Evolutionary conservation across 1,140 invertebrate species (phyloP), one percentile per base, ranked within the genome.

Genomic region (Nymphalis io): DNA sequence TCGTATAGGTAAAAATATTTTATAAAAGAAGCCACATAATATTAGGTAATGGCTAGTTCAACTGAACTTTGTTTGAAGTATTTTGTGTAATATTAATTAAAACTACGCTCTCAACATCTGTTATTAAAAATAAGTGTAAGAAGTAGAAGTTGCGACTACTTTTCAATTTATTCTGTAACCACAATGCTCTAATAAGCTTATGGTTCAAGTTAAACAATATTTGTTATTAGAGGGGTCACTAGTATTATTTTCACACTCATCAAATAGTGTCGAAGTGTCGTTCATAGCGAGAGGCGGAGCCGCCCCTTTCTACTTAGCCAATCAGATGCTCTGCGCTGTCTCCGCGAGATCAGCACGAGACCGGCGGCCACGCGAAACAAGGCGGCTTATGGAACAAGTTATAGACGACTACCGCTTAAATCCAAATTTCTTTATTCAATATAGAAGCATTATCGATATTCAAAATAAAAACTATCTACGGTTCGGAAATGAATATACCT

Each of bases 221-320:
- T 51, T 1, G 44, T 46, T 18, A 16, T 15, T n/a, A 21, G 23
- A 55, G 12, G 18, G 16, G 39, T 64, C 53, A 44, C 57, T 46
- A 15, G 57, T 59, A 72, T 40, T 67, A 44, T 64, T 64, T 64
- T 53, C 21, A 21, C 51, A 64, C 18, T 57, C 51, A 42, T 76
- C 59, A 68, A 53, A 58, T 33, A 63, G 69, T 60, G 63, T 74
- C 57, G 38, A 44, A 12, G 69, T 60, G 63, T 74, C 57, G 27
- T 27, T 10, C 68, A 62, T 51, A 51, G 15, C 44, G 68, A 70
- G 79, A 80, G 85, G 84, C 79, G 82, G 75, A 60, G 76, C 76
- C 87, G 85, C 85, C 87, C 86, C 81, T 82, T 88, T 88, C 76
- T 60, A 71, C 74, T 80, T 78, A 73, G 75, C 85, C 87, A 88